Evolutionary conservation across 2,888 invertebrate species (phyloP).

Genomic region (Tipula helvola): DNA sequence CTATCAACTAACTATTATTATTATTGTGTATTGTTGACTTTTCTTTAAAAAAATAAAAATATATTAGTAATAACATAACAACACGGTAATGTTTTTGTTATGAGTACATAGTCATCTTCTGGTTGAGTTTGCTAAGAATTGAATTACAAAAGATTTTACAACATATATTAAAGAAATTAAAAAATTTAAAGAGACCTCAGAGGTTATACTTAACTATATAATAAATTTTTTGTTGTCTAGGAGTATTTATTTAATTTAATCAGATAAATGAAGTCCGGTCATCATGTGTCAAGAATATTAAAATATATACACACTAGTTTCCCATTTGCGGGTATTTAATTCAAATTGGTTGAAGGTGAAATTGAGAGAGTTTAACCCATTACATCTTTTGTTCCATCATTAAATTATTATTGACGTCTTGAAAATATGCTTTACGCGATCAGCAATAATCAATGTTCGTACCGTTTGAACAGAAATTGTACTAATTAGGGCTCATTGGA

Average conservation of each 20-base stretch:
- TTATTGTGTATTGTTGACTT: neutral
- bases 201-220: neutral
- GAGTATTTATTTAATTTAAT: neutral
- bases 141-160: neutral
- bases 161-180: neutral
- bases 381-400: too few species aligned
- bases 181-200: neutral
- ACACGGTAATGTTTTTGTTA: neutral
- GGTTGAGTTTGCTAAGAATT: neutral
- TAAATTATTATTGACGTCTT: too few species aligned
- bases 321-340: too few species aligned
- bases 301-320: too few species aligned
- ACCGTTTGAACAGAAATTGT: too few species aligned
- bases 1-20: neutral
- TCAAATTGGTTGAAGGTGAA: too few species aligned
- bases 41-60: neutral
- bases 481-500: too few species aligned
- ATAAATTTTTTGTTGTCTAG: neutral
- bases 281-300: neutral
- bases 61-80: neutral
- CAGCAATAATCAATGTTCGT: too few species aligned
- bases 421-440: too few species aligned
- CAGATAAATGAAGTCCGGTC: neutral
- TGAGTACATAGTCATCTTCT: neutral
- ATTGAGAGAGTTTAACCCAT: too few species aligned